Base-by-base conservation (phyloP, 2,888 invertebrate species). In the Camponotus fellah region DNA sequence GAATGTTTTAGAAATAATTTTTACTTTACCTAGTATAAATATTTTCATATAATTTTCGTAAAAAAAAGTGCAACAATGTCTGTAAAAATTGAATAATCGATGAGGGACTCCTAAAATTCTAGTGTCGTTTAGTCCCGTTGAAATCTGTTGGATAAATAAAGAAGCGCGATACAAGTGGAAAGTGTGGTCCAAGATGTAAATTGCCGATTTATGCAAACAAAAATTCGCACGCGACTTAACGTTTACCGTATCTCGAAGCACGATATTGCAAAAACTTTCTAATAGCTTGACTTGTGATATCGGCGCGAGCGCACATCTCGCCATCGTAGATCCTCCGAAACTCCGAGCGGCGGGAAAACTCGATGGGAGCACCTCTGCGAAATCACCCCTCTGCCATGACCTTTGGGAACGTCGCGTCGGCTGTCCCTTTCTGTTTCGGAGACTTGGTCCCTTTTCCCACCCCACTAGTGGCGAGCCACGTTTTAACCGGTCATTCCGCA, bases 261-360 rank as follows among this genome's bases (percentile, higher is more conserved):
- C 8, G 17, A n/a, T 58, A 66, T 66, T 40, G 17, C 53, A 76
- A 53, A 77, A 68, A 68, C 32, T 69, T 68, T 21, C 21, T 69
- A 79, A 79, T 71, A 71, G 14, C 6, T 17, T 21, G 34, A 17
- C 32, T 34, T 46, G 8, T 53, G 43, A 60, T 60, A 34, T 79
- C 34, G 46, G 21, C 10, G n/a, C 43, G 46, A 60, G 14, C 21
- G n/a, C 21, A 56, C 1, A 34, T 14, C 26, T 26, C 26, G 6
- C 56, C 37, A 9, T 26, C 34, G 10, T 58, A n/a, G n/a, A 69
- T 46, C 6, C 17, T 69, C 10, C 69, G 40, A 53, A 81, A 74
- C 26, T 81, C 17, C 3, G 21, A 71, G 8, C 40, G 17, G 10
- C 49, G 80, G 46, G 53, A 81, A 81, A 81, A 60, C 46, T 40